These are phyloP conservation scores for Perdita meconis DNA, from an alignment of 2,888 invertebrate species.

Conservation along the genomic window DNA sequence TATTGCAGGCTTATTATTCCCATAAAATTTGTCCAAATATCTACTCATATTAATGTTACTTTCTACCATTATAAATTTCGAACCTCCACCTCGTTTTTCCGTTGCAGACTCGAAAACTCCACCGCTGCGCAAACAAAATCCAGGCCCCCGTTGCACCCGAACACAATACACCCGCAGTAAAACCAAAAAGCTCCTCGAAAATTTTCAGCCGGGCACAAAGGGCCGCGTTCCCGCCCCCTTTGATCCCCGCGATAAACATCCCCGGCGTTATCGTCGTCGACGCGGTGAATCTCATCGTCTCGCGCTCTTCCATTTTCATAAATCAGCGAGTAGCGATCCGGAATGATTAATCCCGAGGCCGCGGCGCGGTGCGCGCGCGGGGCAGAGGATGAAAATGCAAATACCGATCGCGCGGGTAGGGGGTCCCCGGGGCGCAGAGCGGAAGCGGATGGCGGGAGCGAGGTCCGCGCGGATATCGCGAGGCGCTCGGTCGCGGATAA, in stretches of 20 bases:
- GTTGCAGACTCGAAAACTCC: no score
- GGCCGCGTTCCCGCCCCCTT: background rate
- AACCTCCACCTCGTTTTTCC: no score
- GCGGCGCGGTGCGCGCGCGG: no score
- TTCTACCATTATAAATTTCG: no score
- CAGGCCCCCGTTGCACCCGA: no score
- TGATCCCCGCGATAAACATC: conserved; percentile 49
- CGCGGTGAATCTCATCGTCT: conserved; percentile 33
- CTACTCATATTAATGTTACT: no score
- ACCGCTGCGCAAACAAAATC: no score
- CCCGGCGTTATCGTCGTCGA: conserved; percentile 18
- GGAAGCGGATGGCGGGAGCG: conserved; percentile 51
- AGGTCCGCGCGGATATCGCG: conserved; percentile 42
- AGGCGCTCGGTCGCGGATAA: conserved; percentile 51
- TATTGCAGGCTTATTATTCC: no score
- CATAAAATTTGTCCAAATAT: no score
- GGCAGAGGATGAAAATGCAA: conserved; percentile 38
- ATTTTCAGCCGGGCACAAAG: no score
- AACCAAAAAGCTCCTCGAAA: no score
- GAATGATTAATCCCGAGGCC: conserved; percentile 61
- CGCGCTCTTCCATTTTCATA: conserved; percentile 53
- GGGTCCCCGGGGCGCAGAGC: conserved; percentile 47
- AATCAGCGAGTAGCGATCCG: conserved; percentile 60
- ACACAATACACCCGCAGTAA: no score
- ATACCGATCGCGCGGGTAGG: conserved; percentile 52